Base-by-base conservation (phyloP, 2,113 vertebrate genomes). In the Panthera uncia region DNA sequence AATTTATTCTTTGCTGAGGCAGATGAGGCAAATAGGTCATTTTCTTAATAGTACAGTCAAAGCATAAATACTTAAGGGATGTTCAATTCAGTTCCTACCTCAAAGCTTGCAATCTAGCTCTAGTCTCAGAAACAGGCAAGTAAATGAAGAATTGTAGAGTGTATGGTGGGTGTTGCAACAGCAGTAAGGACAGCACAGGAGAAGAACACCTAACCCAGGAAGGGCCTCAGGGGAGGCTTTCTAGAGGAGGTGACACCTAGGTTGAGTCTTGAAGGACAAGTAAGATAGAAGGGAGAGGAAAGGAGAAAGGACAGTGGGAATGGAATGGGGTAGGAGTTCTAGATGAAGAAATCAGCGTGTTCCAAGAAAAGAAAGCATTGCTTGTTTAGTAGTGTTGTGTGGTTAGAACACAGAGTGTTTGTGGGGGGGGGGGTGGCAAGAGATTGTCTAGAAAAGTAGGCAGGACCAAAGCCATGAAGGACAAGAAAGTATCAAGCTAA, bases 1-100 rank as follows among this genome's bases (percentile, higher is more conserved):
- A 92, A 71, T 19, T 12, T 50, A 86, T 92, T 95, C n/a, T 96
- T 95, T 92, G n/a, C 61, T 74, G 63, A 94, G n/a, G 10, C 11
- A 83, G 16, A 61, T 86, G 11, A 89, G n/a, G 87, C 45, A 95
- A 89, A 71, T 61, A 50, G 19, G 5, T n/a, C 38, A 38, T 91
- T 92, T 96, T 79, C 74, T 90, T 66, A 94, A 55, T 38, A 63
- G 50, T 66, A 65, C 15, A 76, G 27, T 80, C 19, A 63, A 86
- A 50, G 29, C 14, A 23, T 50, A 95, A 93, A 31, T 66, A 83
- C 31, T 84, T 87, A 90, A 33, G 10, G 88, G 71, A 52, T 45
- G 9, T 19, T 80, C 21, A 63, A 21, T 91, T 96, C n/a, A 61
- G 27, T 81, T 95, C 38, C 57, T 88, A 68, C 36, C 50, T 88